phyloP scores from a whole-genome alignment of 1,140 invertebrate genomes.

The Cydia amplana region DNA sequence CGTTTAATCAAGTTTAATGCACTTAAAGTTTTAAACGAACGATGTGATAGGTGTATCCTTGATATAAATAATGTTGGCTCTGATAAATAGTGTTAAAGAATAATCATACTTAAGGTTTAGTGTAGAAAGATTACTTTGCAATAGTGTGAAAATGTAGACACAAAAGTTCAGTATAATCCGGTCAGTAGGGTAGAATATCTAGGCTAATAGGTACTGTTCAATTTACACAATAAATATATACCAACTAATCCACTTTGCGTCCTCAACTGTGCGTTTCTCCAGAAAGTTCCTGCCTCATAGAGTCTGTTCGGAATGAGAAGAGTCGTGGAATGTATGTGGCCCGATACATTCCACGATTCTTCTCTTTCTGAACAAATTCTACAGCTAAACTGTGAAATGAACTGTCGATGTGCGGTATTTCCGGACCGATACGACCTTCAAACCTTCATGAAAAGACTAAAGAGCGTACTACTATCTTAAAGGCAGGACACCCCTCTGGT shows the following conservation, averaged over 20 bases:
- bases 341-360: no score
- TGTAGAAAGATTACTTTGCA: not conserved
- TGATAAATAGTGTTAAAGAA: not conserved
- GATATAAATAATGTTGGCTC: constrained; percentile 10
- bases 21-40: not conserved
- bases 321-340: no score
- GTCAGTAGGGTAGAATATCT: not conserved
- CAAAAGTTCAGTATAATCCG: not conserved
- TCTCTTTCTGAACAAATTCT: no score
- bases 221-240: not conserved
- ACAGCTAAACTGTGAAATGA: not conserved
- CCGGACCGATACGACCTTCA: not conserved
- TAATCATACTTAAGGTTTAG: not conserved
- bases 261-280: not conserved
- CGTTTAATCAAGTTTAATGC: not conserved
- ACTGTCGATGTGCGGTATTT: not conserved
- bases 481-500: not conserved
- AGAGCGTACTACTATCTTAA: not conserved
- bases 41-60: constrained; percentile 13
- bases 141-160: not conserved
- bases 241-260: not conserved
- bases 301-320: no score
- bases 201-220: not conserved
- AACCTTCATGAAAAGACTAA: not conserved
- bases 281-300: not conserved